Conservation (phyloP, 2,797 vertebrate genomes). For the Fundulus diaphanus region DNA sequence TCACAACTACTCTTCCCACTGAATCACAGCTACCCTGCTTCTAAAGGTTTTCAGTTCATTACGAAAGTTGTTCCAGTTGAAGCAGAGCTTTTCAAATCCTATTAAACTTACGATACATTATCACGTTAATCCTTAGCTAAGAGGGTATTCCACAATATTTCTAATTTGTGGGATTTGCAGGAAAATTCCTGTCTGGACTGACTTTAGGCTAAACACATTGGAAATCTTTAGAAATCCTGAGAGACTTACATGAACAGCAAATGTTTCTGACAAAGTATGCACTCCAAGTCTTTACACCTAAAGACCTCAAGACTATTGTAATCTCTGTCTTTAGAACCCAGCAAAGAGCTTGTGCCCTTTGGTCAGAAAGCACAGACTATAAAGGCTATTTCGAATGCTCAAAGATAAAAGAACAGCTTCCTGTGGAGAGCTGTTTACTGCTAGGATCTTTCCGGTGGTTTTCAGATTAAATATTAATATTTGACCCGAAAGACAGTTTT, state of each 20-base stretch:
- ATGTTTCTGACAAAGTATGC: conserved; percentile 1
- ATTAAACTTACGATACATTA: neutral
- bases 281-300: conserved; percentile 12
- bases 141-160: neutral
- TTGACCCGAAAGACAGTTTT: conserved; percentile 5
- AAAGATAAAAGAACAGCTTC: conserved; percentile 39
- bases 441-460: neutral
- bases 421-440: conserved; percentile 35
- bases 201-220: neutral
- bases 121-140: neutral
- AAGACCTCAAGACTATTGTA: conserved; percentile 32
- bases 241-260: neutral
- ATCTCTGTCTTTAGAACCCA: conserved; percentile 24
- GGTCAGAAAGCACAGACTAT: conserved; percentile 26
- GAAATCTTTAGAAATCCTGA: conserved; percentile 7
- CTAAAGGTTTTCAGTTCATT: neutral
- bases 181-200: neutral
- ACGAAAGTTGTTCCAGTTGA: neutral
- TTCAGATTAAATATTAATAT: conserved; percentile 20
- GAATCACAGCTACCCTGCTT: neutral
- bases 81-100: neutral
- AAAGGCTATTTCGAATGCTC: conserved; percentile 23
- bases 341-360: conserved; percentile 28
- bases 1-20: neutral
- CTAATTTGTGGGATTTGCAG: neutral